Percentiles rank a stretch among this genome's conserved stretches.
Evolutionary conservation across 1,140 invertebrate genomes (phyloP).

Genomic region (Heterodera carotae): DNA sequence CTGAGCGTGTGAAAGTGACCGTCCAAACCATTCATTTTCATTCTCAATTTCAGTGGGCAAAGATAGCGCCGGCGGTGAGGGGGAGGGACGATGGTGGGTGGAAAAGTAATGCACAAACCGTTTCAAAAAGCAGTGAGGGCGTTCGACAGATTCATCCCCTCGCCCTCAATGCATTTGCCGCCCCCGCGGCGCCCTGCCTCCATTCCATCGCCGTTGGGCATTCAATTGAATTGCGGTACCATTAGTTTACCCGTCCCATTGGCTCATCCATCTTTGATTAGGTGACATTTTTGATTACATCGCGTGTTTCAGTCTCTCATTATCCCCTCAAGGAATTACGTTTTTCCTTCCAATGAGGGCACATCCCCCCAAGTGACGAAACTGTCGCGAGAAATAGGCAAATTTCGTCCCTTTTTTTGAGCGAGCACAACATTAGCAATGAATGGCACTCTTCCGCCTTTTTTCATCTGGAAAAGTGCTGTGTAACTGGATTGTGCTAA

Average conservation of each 20-base stretch:
- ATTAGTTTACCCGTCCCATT: too few relatives aligned
- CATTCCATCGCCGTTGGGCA: too few relatives aligned
- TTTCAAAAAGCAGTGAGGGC: too few relatives aligned
- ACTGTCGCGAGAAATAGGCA: background rate
- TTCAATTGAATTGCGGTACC: too few relatives aligned
- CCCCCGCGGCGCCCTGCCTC: too few relatives aligned
- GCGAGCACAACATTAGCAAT: background rate
- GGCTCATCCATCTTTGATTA: background rate
- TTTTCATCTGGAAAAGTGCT: conserved; percentile 1
- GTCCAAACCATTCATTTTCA: background rate
- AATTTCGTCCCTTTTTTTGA: too few relatives aligned
- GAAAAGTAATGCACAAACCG: background rate
- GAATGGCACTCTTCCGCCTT: background rate
- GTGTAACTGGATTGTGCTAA: background rate
- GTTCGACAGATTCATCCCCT: too few relatives aligned
- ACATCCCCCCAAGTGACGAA: background rate
- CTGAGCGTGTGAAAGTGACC: background rate
- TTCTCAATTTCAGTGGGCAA: background rate
- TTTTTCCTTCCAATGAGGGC: background rate
- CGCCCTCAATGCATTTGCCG: too few relatives aligned
- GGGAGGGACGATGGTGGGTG: too few relatives aligned
- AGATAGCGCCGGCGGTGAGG: background rate
- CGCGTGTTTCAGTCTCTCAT: background rate
- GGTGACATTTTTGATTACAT: background rate
- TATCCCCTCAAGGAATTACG: background rate